These are phyloP conservation scores for Hoplias malabaricus DNA, from an alignment of 2,113 vertebrate species.

Conservation along the genomic window DNA sequence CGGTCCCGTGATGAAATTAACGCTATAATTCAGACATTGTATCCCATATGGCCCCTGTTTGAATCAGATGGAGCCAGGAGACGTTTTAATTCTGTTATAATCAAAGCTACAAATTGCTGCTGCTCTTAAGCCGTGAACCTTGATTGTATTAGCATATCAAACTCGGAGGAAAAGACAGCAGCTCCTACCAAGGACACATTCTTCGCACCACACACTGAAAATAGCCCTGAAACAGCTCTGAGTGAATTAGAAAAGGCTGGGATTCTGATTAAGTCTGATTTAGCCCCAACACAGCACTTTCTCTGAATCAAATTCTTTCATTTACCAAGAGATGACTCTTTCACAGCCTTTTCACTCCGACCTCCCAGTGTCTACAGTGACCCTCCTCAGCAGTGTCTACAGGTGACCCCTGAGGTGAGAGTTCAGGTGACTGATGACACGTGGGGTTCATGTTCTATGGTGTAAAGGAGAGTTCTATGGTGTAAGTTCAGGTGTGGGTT, in stretches of 20 bases:
- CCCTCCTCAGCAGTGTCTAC: too few species aligned
- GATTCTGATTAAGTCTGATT: neutral
- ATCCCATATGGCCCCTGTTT: neutral
- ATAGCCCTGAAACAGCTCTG: neutral
- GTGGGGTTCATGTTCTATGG: too few species aligned
- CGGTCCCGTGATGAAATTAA: neutral
- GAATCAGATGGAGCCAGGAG: neutral
- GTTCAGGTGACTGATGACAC: too few species aligned
- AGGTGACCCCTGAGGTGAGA: neutral
- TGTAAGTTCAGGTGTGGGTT: neutral
- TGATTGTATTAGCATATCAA: conserved; percentile 35
- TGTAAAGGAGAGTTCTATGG: too few species aligned
- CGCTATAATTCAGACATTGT: neutral
- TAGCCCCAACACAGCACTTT: too few species aligned
- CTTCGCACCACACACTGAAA: neutral
- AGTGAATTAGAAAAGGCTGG: too few species aligned
- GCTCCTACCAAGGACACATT: conserved; percentile 2
- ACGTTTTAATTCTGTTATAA: conserved; percentile 20
- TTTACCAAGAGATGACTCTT: too few species aligned
- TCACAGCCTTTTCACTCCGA: too few species aligned
- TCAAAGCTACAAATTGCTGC: conserved; percentile 23
- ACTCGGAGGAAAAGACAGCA: neutral
- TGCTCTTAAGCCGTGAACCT: conserved; percentile 13
- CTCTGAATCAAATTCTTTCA: too few species aligned
- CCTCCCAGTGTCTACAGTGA: too few species aligned